Evolutionary conservation across 2,888 invertebrate species (phyloP).

Genomic region (Tipula vernalis): DNA sequence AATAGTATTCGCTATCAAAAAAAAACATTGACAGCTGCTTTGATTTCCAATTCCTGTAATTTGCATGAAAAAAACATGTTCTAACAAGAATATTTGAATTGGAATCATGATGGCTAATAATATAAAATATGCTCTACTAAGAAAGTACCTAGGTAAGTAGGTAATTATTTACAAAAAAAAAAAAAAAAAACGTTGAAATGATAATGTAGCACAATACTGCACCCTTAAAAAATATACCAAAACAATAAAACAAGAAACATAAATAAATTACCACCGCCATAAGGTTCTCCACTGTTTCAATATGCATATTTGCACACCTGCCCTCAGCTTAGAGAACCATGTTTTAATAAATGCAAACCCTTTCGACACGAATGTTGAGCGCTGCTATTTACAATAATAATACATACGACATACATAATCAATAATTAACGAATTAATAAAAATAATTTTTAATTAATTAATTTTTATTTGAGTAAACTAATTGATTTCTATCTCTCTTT

Average conservation of each 20-base stretch:
- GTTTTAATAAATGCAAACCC: neutral
- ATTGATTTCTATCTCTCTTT: neutral
- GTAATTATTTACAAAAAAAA: neutral
- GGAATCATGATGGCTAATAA: neutral
- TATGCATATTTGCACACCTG: constrained; percentile 10
- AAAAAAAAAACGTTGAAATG: neutral
- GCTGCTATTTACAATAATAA: neutral
- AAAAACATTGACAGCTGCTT: neutral
- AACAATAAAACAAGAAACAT: neutral
- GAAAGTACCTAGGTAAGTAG: neutral
- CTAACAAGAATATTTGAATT: neutral
- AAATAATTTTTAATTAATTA: neutral
- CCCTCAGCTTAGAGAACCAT: neutral
- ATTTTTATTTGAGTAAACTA: constrained; percentile 6
- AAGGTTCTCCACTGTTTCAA: neutral
- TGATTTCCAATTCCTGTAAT: neutral
- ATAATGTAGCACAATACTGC: neutral
- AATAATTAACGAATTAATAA: neutral
- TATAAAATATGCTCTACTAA: neutral
- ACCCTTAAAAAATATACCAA: neutral
- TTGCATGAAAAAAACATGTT: neutral
- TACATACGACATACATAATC: neutral
- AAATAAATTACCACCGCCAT: neutral
- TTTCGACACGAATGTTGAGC: neutral
- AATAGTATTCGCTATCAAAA: neutral